Evolutionary conservation across 2,113 vertebrate species (phyloP).

Genomic region (Perca fluviatilis): DNA sequence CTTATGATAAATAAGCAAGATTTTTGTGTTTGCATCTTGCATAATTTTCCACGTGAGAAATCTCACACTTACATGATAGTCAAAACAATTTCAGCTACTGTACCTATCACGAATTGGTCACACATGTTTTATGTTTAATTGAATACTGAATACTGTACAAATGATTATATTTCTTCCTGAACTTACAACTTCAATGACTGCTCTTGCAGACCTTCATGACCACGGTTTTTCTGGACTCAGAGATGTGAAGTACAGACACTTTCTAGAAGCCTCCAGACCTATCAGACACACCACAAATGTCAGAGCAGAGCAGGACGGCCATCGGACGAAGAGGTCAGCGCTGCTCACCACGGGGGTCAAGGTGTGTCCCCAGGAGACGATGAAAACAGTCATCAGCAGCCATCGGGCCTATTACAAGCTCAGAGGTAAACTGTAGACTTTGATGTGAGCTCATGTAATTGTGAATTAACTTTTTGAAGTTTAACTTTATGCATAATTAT

Average conservation of each 20-base stretch:
- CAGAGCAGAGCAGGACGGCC: slow-evolving; percentile 81
- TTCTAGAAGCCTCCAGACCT: slow-evolving; percentile 80
- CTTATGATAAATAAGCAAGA: neutral
- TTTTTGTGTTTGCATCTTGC: neutral
- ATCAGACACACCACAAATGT: slow-evolving; percentile 82
- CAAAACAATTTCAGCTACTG: neutral
- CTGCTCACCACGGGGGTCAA: slow-evolving; percentile 89
- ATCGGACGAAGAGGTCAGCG: slow-evolving; percentile 88
- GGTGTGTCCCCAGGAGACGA: slow-evolving; percentile 91
- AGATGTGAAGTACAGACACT: slow-evolving; percentile 85
- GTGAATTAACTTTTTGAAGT: slow-evolving; percentile 14
- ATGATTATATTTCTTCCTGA: neutral
- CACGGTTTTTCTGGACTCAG: slow-evolving; percentile 83
- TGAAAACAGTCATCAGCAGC: slow-evolving; percentile 90
- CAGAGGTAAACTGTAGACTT: slow-evolving; percentile 86
- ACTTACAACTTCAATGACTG: slow-evolving; percentile 23
- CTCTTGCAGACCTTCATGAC: slow-evolving; percentile 84
- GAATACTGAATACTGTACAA: neutral
- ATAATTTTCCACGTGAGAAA: neutral
- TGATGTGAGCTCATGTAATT: neutral
- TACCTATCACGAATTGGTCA: neutral
- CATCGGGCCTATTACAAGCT: slow-evolving; percentile 93
- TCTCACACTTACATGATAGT: slow-evolving; percentile 9
- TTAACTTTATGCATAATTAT: slow-evolving; percentile 45
- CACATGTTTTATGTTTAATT: neutral